phyloP scores from a whole-genome alignment of 1,140 invertebrate species.

The Drosophila santomea region DNA sequence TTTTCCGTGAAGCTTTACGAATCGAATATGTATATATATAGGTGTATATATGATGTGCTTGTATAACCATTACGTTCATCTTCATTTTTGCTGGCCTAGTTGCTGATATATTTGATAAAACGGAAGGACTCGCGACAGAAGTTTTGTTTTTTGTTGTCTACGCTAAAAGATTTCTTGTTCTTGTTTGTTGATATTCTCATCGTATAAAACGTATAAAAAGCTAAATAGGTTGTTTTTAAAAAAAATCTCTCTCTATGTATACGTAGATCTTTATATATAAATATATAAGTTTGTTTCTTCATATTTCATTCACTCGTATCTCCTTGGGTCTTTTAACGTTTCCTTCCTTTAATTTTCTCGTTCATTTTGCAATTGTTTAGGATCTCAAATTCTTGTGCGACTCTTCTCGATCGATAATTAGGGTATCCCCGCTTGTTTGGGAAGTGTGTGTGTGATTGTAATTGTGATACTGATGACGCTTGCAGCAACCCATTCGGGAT shows the following conservation, averaged over 20 bases:
- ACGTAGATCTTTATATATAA: slow-evolving; percentile 50
- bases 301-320: slow-evolving; percentile 20
- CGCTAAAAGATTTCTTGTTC: slow-evolving; percentile 52
- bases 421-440: slow-evolving; percentile 20
- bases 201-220: slow-evolving; percentile 82
- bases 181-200: slow-evolving; percentile 25
- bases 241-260: slow-evolving; percentile 61
- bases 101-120: slow-evolving; percentile 67
- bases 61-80: slow-evolving; percentile 34
- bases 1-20: slow-evolving; percentile 56
- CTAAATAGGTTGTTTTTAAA: slow-evolving; percentile 69
- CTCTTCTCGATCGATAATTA: slow-evolving; percentile 20
- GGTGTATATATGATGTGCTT: slow-evolving; percentile 54
- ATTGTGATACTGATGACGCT: slow-evolving; percentile 53
- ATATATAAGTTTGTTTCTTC: slow-evolving; percentile 26
- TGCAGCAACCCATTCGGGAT: background rate
- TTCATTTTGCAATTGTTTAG: slow-evolving; percentile 25
- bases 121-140: slow-evolving; percentile 79
- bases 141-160: slow-evolving; percentile 49
- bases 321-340: slow-evolving; percentile 6
- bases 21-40: slow-evolving; percentile 66
- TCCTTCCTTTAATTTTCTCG: background rate
- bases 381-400: slow-evolving; percentile 46
- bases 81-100: slow-evolving; percentile 38
- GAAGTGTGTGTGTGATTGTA: slow-evolving; percentile 38